A percentile compares a stretch with the other conserved stretches of the same genome.
phyloP scores from a whole-genome alignment of 2,797 vertebrate species.

The Artibeus jamaicensis region DNA sequence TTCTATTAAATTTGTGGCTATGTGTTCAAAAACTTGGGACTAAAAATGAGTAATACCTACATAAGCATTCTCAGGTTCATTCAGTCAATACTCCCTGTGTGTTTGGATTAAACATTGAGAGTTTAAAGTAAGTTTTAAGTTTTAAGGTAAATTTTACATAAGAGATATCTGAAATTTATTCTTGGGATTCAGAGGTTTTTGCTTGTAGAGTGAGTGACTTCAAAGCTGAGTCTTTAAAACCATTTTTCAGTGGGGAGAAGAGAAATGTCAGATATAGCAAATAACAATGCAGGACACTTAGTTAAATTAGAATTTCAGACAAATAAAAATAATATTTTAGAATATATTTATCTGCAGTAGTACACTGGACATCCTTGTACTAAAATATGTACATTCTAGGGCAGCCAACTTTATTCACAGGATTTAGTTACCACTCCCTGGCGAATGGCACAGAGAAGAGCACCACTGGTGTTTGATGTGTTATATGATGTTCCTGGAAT shows the following conservation, averaged over 20 bases:
- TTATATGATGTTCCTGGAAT: too few species aligned
- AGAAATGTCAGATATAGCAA: background rate
- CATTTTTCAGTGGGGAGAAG: background rate
- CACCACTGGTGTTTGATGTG: too few species aligned
- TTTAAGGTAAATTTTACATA: background rate
- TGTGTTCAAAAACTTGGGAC: background rate
- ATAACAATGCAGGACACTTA: too few species aligned
- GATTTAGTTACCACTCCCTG: too few species aligned
- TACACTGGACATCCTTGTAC: background rate
- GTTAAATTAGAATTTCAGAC: background rate
- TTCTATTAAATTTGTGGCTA: background rate
- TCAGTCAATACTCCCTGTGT: background rate
- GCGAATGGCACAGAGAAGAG: too few species aligned
- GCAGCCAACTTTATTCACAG: too few species aligned
- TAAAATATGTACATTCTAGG: background rate
- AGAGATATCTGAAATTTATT: background rate
- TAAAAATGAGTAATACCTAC: background rate
- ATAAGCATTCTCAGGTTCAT: background rate
- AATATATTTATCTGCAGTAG: background rate
- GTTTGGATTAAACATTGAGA: background rate
- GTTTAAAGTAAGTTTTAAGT: background rate
- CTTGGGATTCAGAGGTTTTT: background rate
- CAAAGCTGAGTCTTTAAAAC: background rate
- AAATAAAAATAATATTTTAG: background rate
- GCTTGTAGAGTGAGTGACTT: background rate